Evolutionary conservation across 2,797 vertebrate species (phyloP).

Genomic region (Scolopax rusticola): DNA sequence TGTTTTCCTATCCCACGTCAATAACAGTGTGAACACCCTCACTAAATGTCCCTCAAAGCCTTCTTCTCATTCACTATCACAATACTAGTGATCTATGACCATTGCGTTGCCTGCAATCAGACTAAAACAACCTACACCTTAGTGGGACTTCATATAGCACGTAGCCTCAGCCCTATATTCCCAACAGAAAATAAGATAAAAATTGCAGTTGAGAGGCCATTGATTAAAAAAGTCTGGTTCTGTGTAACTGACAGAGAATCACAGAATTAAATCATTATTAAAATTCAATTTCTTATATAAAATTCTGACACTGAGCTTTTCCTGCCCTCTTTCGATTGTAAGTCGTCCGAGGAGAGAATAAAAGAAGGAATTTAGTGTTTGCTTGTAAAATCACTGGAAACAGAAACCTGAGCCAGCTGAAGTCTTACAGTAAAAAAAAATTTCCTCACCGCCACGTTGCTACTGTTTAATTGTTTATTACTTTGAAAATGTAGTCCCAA

Average conservation of each 20-base stretch:
- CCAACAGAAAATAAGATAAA: not conserved
- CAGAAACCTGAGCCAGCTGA: constrained; percentile 50
- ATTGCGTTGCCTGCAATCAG: not conserved
- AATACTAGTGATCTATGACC: not conserved
- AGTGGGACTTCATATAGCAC: not conserved
- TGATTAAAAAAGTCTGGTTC: not conserved
- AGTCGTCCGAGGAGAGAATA: not conserved
- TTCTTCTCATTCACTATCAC: not conserved
- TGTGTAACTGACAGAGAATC: not conserved
- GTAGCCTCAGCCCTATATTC: not conserved
- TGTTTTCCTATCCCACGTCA: not conserved
- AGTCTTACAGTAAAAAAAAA: constrained; percentile 25
- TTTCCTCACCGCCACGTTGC: not conserved
- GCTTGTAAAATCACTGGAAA: constrained; percentile 52
- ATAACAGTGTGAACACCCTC: not conserved
- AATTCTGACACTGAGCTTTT: not conserved
- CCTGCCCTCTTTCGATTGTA: not conserved
- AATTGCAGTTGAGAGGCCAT: not conserved
- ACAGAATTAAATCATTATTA: not conserved
- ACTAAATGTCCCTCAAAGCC: not conserved
- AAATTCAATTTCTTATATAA: not conserved
- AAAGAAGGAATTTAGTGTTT: constrained; percentile 31
- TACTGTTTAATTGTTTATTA: constrained; percentile 62
- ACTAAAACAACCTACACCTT: not conserved
- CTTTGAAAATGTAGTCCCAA: constrained; percentile 47